Conservation (phyloP, 2,113 vertebrate genomes). For the Acrocephalus kingi region DNA sequence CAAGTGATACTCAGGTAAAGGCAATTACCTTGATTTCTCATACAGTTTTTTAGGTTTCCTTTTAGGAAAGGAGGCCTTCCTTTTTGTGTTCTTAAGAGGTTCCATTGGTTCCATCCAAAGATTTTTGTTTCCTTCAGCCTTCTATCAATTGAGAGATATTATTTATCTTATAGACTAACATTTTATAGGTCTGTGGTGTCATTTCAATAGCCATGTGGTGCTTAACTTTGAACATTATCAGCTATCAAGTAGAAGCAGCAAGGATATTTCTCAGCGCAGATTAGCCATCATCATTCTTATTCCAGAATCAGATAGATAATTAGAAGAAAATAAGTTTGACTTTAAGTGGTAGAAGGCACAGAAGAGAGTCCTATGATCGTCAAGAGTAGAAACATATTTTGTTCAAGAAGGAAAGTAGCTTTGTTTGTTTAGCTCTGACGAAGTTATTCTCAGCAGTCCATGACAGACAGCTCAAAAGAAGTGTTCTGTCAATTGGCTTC, state of each 20-base stretch:
- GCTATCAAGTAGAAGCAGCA: neutral
- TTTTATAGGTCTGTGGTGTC: neutral
- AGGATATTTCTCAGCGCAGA: neutral
- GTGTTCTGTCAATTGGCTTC: neutral
- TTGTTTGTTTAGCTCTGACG: neutral
- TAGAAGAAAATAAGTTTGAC: neutral
- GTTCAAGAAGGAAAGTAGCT: neutral
- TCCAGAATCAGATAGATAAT: neutral
- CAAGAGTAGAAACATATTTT: neutral
- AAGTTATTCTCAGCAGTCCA: neutral
- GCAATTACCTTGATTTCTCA: neutral
- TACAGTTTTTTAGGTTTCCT: rapidly evolving
- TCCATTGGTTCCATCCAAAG: neutral
- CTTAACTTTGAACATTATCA: neutral
- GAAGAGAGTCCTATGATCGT: neutral
- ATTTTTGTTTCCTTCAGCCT: neutral
- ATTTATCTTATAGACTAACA: neutral
- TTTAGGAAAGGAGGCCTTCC: neutral
- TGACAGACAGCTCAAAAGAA: neutral
- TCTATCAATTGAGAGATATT: neutral
- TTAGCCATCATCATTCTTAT: neutral
- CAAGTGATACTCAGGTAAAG: neutral
- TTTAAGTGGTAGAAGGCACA: neutral
- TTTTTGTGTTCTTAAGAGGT: neutral
- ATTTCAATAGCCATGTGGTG: neutral